A percentile compares a stretch with the other conserved stretches of the same genome.
These are phyloP conservation scores for Trachemys scripta DNA, from an alignment of 2,113 vertebrate species.

Conservation along the genomic window DNA sequence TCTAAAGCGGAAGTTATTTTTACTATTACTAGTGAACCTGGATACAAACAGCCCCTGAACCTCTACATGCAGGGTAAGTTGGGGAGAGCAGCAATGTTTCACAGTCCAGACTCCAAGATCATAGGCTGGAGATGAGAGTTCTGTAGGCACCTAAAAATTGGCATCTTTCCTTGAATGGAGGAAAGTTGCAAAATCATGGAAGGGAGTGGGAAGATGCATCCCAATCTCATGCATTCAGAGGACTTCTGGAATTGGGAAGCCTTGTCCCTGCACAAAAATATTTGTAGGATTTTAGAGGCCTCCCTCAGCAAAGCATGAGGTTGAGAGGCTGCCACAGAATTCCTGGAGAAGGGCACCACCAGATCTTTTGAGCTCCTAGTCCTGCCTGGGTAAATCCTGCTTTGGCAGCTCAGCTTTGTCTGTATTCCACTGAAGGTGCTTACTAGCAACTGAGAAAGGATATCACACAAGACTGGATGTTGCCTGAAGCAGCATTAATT, in stretches of 20 bases:
- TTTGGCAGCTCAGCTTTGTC: background rate
- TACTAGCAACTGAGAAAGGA: background rate
- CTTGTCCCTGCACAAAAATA: background rate
- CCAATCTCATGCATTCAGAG: background rate
- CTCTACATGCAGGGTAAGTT: background rate
- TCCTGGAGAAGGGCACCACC: background rate
- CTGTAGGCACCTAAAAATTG: background rate
- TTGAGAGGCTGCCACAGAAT: background rate
- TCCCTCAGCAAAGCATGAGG: background rate
- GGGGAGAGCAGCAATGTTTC: background rate
- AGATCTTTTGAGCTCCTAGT: background rate
- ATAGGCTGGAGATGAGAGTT: background rate
- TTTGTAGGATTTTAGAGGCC: background rate
- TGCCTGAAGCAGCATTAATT: background rate
- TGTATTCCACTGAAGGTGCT: background rate
- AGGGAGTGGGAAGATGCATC: background rate
- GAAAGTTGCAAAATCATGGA: background rate
- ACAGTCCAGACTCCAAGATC: background rate
- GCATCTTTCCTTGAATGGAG: background rate
- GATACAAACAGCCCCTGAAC: accelerated
- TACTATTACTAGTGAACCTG: background rate
- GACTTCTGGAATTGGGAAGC: background rate
- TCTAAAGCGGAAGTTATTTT: background rate
- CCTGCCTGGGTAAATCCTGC: background rate
- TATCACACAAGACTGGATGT: no score